Conservation (phyloP, 2,888 invertebrate species). For the Leistus spinibarbis region DNA sequence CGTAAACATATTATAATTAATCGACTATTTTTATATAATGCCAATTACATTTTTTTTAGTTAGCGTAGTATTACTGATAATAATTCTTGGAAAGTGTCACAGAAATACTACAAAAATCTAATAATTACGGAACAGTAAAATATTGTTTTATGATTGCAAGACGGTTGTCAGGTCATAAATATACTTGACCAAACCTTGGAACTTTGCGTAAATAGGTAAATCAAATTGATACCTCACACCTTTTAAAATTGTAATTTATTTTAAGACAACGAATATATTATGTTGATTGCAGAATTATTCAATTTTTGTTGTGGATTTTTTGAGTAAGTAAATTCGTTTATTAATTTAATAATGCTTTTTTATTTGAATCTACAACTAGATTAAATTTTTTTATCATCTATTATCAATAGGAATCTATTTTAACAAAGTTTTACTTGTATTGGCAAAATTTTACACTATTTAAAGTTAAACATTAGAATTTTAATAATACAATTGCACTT, state of each 20-base stretch:
- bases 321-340: neutral
- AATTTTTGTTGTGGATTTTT: neutral
- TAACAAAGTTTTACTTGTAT: too few relatives aligned
- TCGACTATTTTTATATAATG: too few relatives aligned
- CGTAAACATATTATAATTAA: too few relatives aligned
- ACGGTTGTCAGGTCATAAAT: neutral
- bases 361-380: too few relatives aligned
- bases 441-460: too few relatives aligned
- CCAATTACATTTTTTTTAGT: too few relatives aligned
- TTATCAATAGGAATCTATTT: too few relatives aligned
- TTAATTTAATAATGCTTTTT: too few relatives aligned
- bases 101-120: neutral
- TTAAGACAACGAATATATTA: neutral
- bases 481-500: too few relatives aligned
- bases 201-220: neutral
- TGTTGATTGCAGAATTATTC: neutral
- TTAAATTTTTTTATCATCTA: too few relatives aligned
- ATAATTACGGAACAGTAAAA: neutral
- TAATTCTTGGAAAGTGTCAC: neutral
- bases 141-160: neutral
- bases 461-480: too few relatives aligned
- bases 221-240: neutral
- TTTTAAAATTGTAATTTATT: neutral
- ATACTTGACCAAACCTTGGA: neutral
- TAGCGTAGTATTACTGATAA: neutral